Evolutionary conservation across 2,888 invertebrate genomes (phyloP).

Genomic region (Lobophora halterata): DNA sequence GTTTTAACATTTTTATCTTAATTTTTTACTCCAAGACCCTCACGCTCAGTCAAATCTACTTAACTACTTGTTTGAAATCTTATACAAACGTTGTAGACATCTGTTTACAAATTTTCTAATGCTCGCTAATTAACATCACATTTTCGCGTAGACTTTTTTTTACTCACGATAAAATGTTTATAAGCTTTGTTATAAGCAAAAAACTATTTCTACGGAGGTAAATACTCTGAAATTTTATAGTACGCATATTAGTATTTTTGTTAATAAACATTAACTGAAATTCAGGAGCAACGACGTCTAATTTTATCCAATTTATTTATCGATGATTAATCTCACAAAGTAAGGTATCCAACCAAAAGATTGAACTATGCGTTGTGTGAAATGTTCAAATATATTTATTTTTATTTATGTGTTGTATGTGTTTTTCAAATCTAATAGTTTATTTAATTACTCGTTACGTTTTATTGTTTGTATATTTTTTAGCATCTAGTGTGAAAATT

Average conservation of each 20-base stretch:
- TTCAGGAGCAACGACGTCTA: constrained; percentile 28
- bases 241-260: constrained; percentile 11
- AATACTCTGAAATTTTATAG: no score
- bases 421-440: no score
- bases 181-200: no score
- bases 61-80: constrained; percentile 11
- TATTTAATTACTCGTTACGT: no score
- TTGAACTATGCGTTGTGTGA: no score
- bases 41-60: constrained; percentile 7
- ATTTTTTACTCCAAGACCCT: background rate
- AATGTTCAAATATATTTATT: no score
- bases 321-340: constrained; percentile 12
- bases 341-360: background rate
- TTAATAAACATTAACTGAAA: constrained; percentile 25
- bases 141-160: constrained; percentile 12
- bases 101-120: constrained; percentile 10
- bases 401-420: no score
- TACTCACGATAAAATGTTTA: constrained; percentile 1
- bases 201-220: no score
- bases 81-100: constrained; percentile 1
- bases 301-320: constrained; percentile 23
- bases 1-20: constrained; percentile 1
- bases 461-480: no score
- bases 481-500: no score
- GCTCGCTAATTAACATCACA: constrained; percentile 8